Evolutionary conservation across 2,888 invertebrate genomes (phyloP), one percentile per base, ranked within the genome.

Genomic region (Metallyticus violacea): DNA sequence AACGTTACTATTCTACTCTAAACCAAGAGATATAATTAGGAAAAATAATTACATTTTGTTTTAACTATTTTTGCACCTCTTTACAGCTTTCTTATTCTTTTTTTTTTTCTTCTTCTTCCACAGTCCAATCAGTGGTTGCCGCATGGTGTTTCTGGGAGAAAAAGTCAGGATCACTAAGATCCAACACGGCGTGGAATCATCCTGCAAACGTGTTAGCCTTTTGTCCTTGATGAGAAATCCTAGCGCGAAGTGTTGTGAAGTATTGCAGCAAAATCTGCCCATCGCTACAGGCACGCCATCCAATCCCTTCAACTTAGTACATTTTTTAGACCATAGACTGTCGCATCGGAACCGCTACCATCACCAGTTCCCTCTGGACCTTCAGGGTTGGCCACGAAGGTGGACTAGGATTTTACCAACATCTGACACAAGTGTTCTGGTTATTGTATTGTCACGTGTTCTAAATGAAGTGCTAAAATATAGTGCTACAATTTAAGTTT

Each of bases 381-480:
- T 91, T 27, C 93, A 93, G 91, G 91, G 91, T 86, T 92, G 92
- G 90, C 91, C 91, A 9, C 89, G 90, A 85, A 90, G 90, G 88
- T 91, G 90, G 90, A 89, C 88, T 88, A 81, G 40, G 40, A 62
- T 62, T 62, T 62, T 62, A 62, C 40, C 22, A 22, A 62, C 40
- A 9, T 62, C 40, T 62, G 40, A 22, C 40, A 3, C 40, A 62
- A 62, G 40, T 62, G 40, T 62, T 62, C n/a, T n/a, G n/a, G n/a
- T n/a, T n/a, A n/a, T n/a, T n/a, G n/a, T n/a, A n/a, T n/a, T n/a
- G n/a, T n/a, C n/a, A n/a, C n/a, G n/a, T n/a, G n/a, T n/a, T n/a
- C 15, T 62, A 62, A 15, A 79, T 26, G 79, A 26, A 79, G 26
- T 79, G 27, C 27, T 79, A 79, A 78, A 79, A 79, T 79, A 26